phyloP scores from a whole-genome alignment of 1,140 invertebrate genomes.

The Leguminivora glycinivorella region DNA sequence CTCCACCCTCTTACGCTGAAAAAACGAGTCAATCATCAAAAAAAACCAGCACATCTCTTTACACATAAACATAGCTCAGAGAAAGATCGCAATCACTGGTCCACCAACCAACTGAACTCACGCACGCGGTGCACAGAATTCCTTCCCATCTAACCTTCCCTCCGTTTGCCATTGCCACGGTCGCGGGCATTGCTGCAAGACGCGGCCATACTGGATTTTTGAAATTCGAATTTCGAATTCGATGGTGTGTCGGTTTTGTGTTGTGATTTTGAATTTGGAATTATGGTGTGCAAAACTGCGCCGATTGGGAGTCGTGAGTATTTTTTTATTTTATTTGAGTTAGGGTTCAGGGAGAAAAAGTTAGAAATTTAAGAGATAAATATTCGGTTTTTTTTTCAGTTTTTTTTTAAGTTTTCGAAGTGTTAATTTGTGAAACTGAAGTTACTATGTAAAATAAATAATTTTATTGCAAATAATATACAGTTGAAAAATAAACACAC shows the following conservation, averaged over 20 bases:
- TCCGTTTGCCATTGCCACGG: background rate
- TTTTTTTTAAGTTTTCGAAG: too few species aligned
- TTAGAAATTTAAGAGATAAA: too few species aligned
- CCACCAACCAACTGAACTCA: background rate
- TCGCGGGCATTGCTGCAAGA: background rate
- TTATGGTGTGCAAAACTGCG: constrained; percentile 53
- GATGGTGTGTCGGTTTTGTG: background rate
- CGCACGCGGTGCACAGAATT: background rate
- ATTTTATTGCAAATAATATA: too few species aligned
- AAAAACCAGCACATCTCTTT: too few species aligned
- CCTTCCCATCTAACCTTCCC: background rate
- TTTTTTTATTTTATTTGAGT: constrained; percentile 29
- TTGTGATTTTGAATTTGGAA: constrained; percentile 28
- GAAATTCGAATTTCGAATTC: constrained; percentile 17
- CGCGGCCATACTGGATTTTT: constrained; percentile 18
- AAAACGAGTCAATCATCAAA: too few species aligned
- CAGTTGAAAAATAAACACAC: too few species aligned
- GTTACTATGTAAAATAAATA: too few species aligned
- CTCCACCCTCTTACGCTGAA: too few species aligned
- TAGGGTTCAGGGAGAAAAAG: background rate
- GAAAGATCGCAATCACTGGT: background rate
- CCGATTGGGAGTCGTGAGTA: constrained; percentile 50
- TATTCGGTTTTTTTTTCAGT: too few species aligned
- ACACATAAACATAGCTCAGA: too few species aligned
- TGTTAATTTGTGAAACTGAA: too few species aligned